These are phyloP conservation scores for Brachyhypopomus gauderio DNA, from an alignment of 2,113 vertebrate species.

Conservation along the genomic window DNA sequence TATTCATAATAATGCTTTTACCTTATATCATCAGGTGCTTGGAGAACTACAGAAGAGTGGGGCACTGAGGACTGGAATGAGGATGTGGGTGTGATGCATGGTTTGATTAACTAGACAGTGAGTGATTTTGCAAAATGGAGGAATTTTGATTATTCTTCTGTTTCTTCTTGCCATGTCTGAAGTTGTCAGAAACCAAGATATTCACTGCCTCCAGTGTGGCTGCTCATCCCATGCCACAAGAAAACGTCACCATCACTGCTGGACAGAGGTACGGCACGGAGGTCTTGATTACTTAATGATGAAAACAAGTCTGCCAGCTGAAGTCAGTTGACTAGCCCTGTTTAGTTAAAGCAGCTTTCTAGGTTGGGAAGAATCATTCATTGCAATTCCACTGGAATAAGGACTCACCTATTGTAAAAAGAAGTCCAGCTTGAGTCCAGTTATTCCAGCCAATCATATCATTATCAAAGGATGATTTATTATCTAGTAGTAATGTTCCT, in stretches of 20 bases:
- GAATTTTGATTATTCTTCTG: neutral
- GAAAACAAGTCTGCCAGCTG: no score
- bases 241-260: conserved; percentile 98
- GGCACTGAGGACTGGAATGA: conserved; percentile 99
- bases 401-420: neutral
- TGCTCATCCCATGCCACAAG: conserved; percentile 85
- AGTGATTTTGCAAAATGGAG: neutral
- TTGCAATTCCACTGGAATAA: neutral
- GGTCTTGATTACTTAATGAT: no score
- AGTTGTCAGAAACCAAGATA: conserved; percentile 99
- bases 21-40: conserved; percentile 78
- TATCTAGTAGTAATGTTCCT: neutral
- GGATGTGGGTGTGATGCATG: conserved; percentile 82
- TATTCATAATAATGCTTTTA: neutral
- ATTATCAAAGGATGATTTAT: neutral
- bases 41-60: conserved; percentile 96
- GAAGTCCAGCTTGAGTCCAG: no score
- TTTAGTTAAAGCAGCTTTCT: no score
- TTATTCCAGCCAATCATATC: no score
- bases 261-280: conserved; percentile 45
- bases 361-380: no score
- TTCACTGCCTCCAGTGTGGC: conserved; percentile 96
- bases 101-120: no score
- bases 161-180: conserved; percentile 33
- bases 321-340: no score